A percentile compares a stretch with the other conserved stretches of the same genome.
These are phyloP conservation scores for Buathra laborator DNA, from an alignment of 2,888 invertebrate species.

Conservation along the genomic window DNA sequence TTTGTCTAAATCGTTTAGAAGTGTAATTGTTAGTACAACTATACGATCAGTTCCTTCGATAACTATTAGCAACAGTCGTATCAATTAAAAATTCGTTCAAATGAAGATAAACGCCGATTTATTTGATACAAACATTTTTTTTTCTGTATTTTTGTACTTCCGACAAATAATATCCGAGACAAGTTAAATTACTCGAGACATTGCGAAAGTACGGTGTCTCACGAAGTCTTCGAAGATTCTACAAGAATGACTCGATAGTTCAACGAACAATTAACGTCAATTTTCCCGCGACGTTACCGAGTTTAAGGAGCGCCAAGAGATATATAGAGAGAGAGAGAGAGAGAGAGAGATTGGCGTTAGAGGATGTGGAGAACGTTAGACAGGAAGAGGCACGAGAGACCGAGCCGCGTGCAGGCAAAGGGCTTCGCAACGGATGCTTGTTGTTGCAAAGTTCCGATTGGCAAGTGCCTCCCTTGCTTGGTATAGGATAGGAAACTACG, in stretches of 20 bases:
- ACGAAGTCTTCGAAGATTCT: conserved; percentile 55
- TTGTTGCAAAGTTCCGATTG: conserved; percentile 68
- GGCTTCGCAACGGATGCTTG: conserved; percentile 61
- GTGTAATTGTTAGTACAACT: too few species aligned
- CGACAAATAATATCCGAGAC: conserved; percentile 53
- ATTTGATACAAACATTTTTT: not conserved
- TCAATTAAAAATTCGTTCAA: too few species aligned
- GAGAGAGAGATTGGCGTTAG: not conserved
- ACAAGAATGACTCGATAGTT: conserved; percentile 75
- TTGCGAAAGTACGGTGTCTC: not conserved
- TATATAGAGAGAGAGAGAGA: too few species aligned
- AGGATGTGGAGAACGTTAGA: not conserved
- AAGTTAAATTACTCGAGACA: conserved; percentile 72
- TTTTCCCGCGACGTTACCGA: conserved; percentile 70
- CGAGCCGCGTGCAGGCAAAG: conserved; percentile 59
- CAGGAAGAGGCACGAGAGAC: not conserved
- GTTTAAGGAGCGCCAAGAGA: conserved; percentile 41
- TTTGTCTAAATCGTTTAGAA: too few species aligned
- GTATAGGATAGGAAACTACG: conserved; percentile 29
- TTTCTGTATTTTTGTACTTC: not conserved
- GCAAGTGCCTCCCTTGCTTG: conserved; percentile 44
- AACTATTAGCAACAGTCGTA: too few species aligned
- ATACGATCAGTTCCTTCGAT: too few species aligned
- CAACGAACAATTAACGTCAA: conserved; percentile 77
- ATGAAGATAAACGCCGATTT: not conserved